Conservation (phyloP, 2,888 invertebrate genomes). For the Epistrophe grossulariae region DNA sequence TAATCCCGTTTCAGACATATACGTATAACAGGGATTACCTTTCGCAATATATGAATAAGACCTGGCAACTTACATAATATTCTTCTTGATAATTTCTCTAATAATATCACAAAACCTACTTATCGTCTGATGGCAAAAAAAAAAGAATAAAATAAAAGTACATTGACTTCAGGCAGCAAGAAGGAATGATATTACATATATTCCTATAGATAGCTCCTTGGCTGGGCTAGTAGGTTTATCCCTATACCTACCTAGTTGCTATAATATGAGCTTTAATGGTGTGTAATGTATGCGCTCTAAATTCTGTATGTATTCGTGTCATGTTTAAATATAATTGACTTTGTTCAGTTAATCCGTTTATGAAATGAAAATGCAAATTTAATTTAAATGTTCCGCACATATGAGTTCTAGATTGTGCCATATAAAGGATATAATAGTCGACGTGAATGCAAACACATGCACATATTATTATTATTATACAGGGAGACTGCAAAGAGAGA, state of each 20-base stretch:
- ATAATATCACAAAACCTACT: constrained; percentile 39
- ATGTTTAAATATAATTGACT: constrained; percentile 78
- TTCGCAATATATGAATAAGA: neutral
- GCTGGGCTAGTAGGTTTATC: neutral
- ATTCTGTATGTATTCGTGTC: constrained; percentile 74
- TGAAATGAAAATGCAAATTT: constrained; percentile 78
- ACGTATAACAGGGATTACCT: neutral
- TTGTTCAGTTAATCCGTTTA: constrained; percentile 78
- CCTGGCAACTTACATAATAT: constrained; percentile 18
- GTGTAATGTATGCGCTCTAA: constrained; percentile 58
- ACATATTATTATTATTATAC: neutral
- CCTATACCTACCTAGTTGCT: no score
- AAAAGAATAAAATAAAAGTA: constrained; percentile 47
- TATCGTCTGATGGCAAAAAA: constrained; percentile 29
- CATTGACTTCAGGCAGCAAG: constrained; percentile 55
- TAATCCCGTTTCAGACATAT: constrained; percentile 19
- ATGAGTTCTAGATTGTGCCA: constrained; percentile 72
- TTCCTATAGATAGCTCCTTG: neutral
- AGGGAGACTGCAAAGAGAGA: constrained; percentile 18
- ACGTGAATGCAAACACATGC: constrained; percentile 59
- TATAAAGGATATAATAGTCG: constrained; percentile 68
- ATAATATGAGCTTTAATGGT: constrained; percentile 17
- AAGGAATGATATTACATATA: neutral
- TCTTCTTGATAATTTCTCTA: neutral
- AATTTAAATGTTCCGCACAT: constrained; percentile 77